Percentiles rank a stretch among this genome's conserved stretches.
phyloP scores from a whole-genome alignment of 2,113 vertebrate genomes.

The Ctenodactylus gundi region DNA sequence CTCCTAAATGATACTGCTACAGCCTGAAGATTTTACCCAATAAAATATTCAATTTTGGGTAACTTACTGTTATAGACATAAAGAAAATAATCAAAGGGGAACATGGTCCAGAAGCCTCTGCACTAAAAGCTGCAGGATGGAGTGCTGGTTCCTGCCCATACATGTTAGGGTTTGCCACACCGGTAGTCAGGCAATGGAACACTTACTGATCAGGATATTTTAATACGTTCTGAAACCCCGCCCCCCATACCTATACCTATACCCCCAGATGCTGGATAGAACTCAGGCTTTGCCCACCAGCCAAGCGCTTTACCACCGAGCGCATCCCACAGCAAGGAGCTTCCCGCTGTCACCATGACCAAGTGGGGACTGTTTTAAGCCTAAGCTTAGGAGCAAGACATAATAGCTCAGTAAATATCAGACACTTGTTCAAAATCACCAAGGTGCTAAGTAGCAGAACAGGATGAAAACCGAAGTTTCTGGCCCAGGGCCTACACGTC shows the following conservation, averaged over 20 bases:
- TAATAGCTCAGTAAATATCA: not conserved
- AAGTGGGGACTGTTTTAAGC: not conserved
- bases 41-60: too few species aligned
- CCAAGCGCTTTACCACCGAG: not conserved
- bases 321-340: not conserved
- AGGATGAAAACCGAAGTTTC: not conserved
- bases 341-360: not conserved
- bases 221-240: not conserved
- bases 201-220: not conserved
- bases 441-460: not conserved
- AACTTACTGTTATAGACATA: not conserved
- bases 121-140: not conserved
- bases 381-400: conserved; percentile 14
- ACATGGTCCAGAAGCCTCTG: not conserved
- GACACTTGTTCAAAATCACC: not conserved
- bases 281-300: not conserved
- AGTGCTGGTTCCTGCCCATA: not conserved
- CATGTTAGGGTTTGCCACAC: not conserved
- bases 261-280: too few species aligned
- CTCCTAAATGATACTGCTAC: not conserved
- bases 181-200: not conserved
- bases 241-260: too few species aligned
- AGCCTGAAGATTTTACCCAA: not conserved
- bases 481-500: not conserved
- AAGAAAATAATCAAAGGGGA: not conserved